These are phyloP conservation scores for Crocallis elinguaria DNA, from an alignment of 2,888 invertebrate species.

Conservation along the genomic window DNA sequence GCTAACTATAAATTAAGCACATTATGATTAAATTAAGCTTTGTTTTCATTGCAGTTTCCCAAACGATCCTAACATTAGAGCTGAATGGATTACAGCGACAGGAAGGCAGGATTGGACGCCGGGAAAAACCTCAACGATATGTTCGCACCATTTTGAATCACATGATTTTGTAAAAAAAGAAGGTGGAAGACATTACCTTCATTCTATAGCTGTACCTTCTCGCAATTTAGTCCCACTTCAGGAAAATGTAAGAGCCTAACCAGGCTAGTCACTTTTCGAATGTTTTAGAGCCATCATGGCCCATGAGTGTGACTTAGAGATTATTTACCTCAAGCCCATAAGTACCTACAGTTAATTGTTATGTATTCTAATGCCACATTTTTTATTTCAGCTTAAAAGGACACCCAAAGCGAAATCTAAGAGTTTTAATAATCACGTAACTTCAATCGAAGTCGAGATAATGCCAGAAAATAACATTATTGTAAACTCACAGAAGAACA, in stretches of 20 bases:
- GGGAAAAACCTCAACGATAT: slow-evolving; percentile 11
- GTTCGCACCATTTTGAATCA: slow-evolving; percentile 16
- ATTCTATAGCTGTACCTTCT: slow-evolving; percentile 5
- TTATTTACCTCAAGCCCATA: no score
- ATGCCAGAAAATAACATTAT: slow-evolving; percentile 17
- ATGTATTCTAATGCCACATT: no score
- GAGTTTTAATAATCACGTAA: neutral
- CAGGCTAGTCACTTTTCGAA: neutral
- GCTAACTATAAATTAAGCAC: no score
- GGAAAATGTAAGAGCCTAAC: neutral
- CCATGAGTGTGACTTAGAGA: no score
- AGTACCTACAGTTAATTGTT: neutral
- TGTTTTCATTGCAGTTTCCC: slow-evolving; percentile 15
- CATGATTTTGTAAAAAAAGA: slow-evolving; percentile 12
- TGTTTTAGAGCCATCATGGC: no score
- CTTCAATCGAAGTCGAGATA: slow-evolving; percentile 21
- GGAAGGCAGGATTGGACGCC: slow-evolving; percentile 14
- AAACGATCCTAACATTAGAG: neutral
- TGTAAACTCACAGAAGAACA: neutral
- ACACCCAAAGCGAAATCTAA: neutral
- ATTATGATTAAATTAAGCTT: neutral
- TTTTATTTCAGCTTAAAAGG: neutral
- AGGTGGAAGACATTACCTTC: slow-evolving; percentile 14
- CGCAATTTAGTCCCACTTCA: neutral
- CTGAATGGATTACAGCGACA: slow-evolving; percentile 14